Evolutionary conservation across 2,888 invertebrate species (phyloP).

Genomic region (Zelleria hepariella): DNA sequence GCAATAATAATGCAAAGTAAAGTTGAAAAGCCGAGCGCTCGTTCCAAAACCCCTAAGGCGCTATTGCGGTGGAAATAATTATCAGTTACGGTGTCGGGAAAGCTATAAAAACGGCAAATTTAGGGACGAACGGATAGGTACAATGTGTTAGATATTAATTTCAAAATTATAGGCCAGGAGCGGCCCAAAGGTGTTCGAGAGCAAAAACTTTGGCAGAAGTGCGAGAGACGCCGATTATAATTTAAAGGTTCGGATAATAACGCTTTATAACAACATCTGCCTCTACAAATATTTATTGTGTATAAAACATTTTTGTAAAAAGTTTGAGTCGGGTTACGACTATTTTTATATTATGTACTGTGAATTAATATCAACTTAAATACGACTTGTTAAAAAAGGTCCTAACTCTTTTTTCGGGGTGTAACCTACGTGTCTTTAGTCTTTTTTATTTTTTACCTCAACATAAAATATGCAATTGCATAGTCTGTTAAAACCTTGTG

Average conservation of each 20-base stretch:
- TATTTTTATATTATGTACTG: background rate
- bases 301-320: conserved; percentile 1
- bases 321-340: conserved; percentile 1
- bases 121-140: conserved; percentile 57
- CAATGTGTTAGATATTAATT: conserved; percentile 71
- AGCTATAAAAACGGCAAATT: conserved; percentile 59
- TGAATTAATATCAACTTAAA: too few relatives aligned
- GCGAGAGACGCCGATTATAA: conserved; percentile 62
- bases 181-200: conserved; percentile 51
- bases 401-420: too few relatives aligned
- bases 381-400: too few relatives aligned
- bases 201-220: conserved; percentile 63
- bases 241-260: conserved; percentile 52
- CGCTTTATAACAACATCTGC: conserved; percentile 57
- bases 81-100: conserved; percentile 55
- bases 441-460: too few relatives aligned
- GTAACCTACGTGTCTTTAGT: too few relatives aligned
- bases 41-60: conserved; percentile 35
- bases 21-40: conserved; percentile 12
- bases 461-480: too few relatives aligned
- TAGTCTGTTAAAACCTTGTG: too few relatives aligned
- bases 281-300: conserved; percentile 66
- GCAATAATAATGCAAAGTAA: conserved; percentile 20
- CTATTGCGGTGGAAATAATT: conserved; percentile 48
- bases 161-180: conserved; percentile 59